Base-by-base conservation (phyloP, 2,888 invertebrate species). In the Monochamus alternatus region DNA sequence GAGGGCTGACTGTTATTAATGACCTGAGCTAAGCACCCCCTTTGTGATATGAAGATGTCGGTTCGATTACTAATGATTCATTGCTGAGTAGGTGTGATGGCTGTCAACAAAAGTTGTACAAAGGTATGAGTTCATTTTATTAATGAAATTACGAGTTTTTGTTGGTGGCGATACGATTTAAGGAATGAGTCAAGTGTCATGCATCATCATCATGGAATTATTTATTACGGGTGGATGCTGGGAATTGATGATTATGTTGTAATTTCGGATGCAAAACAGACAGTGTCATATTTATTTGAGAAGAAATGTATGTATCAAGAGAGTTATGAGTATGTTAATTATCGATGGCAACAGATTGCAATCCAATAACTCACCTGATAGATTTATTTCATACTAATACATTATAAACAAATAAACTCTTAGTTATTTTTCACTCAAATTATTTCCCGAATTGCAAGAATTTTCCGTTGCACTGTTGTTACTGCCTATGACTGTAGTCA, bases 41-140 rank as follows among this genome's bases (percentile, higher is more conserved):
- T 74, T 76, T 74, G 74, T 73, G 60, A 74, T 74, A 77, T 77
- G 74, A 77, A 77, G 74, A 74, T 62, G 68, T 77, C 71, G 64
- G 64, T 74, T 68, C 64, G 47, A 52, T 71, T 31, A 22, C 32
- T 8, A 14, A 71, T 71, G 71, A 63, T 71, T 71, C 71, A 71
- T 71, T 63, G n/a, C 38, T 22, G 52, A 47, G 63, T 71, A 63
- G 71, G 71, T 62, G 71, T 71, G 71, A 71, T 71, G 14, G 51
- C 63, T 52, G 71, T 63, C 63, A 51, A 38, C 44, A 47, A 3
- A 31, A 60, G 30, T 12, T 62, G 47, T 62, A 69, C 32, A 62
- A 69, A 59, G 44, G 59, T 44, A 69, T 14, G n/a, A 47, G 59
- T 69, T 32, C 55, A 30, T 69, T 44, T 69, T 60, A 69, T 60